Evolutionary conservation across 2,888 invertebrate genomes (phyloP).

Genomic region (Pandemis heparana): DNA sequence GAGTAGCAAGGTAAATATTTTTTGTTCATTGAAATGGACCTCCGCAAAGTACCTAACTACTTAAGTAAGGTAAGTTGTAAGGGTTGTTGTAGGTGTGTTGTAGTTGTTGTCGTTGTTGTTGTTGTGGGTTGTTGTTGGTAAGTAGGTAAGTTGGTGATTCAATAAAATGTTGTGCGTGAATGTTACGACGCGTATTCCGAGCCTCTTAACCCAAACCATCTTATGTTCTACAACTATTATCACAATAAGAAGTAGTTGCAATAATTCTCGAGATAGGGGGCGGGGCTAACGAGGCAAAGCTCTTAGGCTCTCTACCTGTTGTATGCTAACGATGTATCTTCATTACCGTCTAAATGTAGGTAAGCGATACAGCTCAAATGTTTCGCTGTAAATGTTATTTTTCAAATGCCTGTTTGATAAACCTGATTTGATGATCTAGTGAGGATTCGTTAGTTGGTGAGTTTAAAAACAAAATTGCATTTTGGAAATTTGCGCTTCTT

Average conservation of each 20-base stretch:
- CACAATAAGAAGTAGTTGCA: slow-evolving; percentile 1
- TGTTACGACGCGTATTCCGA: neutral
- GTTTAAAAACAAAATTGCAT: no score
- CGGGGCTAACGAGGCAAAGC: slow-evolving; percentile 31
- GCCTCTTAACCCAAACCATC: neutral
- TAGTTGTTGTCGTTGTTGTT: no score
- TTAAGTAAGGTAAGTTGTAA: no score
- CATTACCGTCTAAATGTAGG: slow-evolving; percentile 11
- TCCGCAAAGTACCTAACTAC: no score
- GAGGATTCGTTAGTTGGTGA: neutral
- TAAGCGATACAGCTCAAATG: slow-evolving; percentile 1
- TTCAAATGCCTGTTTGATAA: neutral
- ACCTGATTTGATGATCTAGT: neutral
- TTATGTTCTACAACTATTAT: neutral
- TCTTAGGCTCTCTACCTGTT: slow-evolving; percentile 23
- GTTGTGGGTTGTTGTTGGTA: no score
- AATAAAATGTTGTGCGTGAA: no score
- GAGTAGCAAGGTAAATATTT: no score
- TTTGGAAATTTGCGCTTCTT: no score
- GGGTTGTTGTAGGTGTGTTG: no score
- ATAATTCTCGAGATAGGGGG: slow-evolving; percentile 13
- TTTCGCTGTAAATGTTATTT: neutral
- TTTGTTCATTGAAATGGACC: no score
- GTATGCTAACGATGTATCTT: slow-evolving; percentile 16
- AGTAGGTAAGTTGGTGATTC: no score